Evolutionary conservation across 2,888 invertebrate species (phyloP).

Genomic region (Drosophila subsilvestris): DNA sequence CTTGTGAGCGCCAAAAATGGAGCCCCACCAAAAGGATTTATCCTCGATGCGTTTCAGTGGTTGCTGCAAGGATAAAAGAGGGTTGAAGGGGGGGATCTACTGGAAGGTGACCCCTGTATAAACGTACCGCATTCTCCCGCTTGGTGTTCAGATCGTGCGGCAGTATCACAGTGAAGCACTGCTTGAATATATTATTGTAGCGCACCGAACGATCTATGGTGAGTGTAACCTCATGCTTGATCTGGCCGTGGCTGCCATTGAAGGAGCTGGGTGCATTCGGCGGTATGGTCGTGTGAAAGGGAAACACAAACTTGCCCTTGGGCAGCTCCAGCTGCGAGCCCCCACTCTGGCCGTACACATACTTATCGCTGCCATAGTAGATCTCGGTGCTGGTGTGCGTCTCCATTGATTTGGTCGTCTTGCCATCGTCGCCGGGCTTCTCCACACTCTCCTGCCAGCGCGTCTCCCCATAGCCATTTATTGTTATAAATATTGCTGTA

Average conservation of each 20-base stretch:
- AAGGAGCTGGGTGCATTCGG: constrained; percentile 90
- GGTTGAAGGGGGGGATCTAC: background rate
- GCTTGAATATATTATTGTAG: constrained; percentile 92
- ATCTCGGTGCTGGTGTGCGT: constrained; percentile 81
- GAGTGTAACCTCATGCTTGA: constrained; percentile 91
- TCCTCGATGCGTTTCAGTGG: constrained; percentile 88
- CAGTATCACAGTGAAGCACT: constrained; percentile 91
- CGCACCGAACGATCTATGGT: constrained; percentile 93
- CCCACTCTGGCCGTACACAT: constrained; percentile 83
- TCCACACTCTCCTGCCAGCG: constrained; percentile 82
- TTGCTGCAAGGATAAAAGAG: constrained; percentile 84
- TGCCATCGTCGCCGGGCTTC: constrained; percentile 80
- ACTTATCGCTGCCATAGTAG: constrained; percentile 81
- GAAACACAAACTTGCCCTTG: constrained; percentile 89
- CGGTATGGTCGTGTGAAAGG: constrained; percentile 88
- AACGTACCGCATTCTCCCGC: constrained; percentile 86
- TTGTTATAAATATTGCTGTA: constrained; percentile 82
- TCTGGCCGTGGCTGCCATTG: constrained; percentile 89
- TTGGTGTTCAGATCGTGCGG: constrained; percentile 91
- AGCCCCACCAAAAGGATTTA: constrained; percentile 89
- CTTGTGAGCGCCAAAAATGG: constrained; percentile 89
- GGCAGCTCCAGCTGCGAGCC: constrained; percentile 89
- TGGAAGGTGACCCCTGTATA: too few species aligned
- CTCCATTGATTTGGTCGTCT: constrained; percentile 73
- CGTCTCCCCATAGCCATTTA: constrained; percentile 82